Percentiles rank a stretch among this genome's conserved stretches.
These are phyloP conservation scores for Zosterops lateralis DNA, from an alignment of 2,113 vertebrate species.

Conservation along the genomic window DNA sequence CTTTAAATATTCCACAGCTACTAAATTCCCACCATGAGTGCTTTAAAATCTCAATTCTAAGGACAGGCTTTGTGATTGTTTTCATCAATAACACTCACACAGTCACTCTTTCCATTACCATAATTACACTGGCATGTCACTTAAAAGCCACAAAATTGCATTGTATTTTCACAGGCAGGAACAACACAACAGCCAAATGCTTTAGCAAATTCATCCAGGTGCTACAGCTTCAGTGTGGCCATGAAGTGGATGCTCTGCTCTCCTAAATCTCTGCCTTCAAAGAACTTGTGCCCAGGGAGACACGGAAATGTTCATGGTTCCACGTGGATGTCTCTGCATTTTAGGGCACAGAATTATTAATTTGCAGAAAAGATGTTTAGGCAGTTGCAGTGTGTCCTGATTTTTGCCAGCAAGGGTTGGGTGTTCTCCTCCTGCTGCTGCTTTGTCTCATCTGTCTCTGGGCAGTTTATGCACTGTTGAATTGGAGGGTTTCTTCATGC, in stretches of 20 bases:
- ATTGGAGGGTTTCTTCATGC: not conserved
- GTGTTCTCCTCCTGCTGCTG: not conserved
- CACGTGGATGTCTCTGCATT: not conserved
- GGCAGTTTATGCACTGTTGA: not conserved
- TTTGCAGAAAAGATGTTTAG: not conserved
- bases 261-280: not conserved
- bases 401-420: not conserved
- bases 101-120: not conserved
- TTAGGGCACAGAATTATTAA: not conserved
- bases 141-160: not conserved
- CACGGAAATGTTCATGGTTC: accelerated
- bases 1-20: not conserved
- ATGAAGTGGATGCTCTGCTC: not conserved
- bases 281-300: not conserved
- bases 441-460: not conserved
- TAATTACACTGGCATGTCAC: not conserved
- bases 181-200: not conserved
- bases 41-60: not conserved
- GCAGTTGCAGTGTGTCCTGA: not conserved
- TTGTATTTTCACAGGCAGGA: not conserved
- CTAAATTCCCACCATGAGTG: not conserved
- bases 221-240: not conserved
- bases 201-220: not conserved
- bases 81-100: not conserved
- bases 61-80: not conserved